Base-by-base conservation (phyloP, 2,113 vertebrate genomes). In the Gasterosteus nipponicus region DNA sequence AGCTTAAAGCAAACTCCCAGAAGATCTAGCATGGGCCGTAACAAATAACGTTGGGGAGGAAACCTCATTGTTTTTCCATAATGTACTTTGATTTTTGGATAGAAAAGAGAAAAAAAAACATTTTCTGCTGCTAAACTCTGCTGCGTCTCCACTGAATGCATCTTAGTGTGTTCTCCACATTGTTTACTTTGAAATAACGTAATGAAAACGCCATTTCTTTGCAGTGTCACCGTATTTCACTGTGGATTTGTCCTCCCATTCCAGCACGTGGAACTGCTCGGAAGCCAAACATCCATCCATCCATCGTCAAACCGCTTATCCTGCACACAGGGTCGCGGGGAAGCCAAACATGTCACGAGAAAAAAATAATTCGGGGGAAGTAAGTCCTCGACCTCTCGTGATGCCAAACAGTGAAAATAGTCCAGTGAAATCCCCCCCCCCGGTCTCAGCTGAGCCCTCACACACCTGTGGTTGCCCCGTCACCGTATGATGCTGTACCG, bases 381-480 rank as follows among this genome's bases (percentile, higher is more conserved):
- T 46, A 4, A 57, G 58, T 47, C 49, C 41, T 11, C 3, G 6
- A 54, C 46, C 31, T 64, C 33, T 22, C 12, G 16, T n/a, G 19
- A 61, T 11, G 22, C 26, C 18, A 39, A 29, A 29, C 33, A 22
- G 38, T 58, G 26, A 19, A 54, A 49, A 39, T 2, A 31, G 47
- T 29, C 41, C 56, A 33, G 31, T 62, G 10, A 65, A 38, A 57
- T 44, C 16, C 46, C 61, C 29, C 49, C 71, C 68, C 61, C 71
- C 69, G 19, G 41, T 18, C 47, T 65, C 38, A 7, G 39, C 62
- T 38, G 44, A 70, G 26, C 1, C n/a, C 33, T 12, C 5, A 35
- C 51, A 62, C 76, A 75, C 79, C 70, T 79, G 83, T 76, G 31
- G 81, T 26, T 58, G 54, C 69, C 64, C 0, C 15, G 19, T 70